Evolutionary conservation across 2,797 vertebrate species (phyloP), one percentile per base, ranked within the genome.

Genomic region (Sebastes elongatus): DNA sequence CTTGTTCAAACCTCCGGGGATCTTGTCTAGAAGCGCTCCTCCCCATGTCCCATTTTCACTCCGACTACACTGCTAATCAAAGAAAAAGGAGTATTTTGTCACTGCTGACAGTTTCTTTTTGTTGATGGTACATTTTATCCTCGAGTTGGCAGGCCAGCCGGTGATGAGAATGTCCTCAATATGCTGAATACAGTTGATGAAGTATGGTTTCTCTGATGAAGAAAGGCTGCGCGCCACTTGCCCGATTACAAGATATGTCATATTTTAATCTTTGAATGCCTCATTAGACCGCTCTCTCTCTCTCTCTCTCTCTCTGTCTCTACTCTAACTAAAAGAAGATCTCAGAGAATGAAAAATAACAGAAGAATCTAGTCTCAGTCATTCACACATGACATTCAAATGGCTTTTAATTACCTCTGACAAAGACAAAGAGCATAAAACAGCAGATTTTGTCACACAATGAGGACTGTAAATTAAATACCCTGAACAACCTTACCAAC

Each of bases 351-450:
- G 32, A 79, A 28, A 60, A 71, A 73, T 49, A 83, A 76, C 28
- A 72, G 30, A 88, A 67, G 20, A 72, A 74, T 61, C 32, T 53
- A 0, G 10, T 38, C 71, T 59, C 42, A 55, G n/a, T 73, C 46
- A 32, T 27, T 67, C 69, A 70, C 52, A 46, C 49, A n/a, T 42
- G 69, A 74, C 63, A 42, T 28, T 71, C 62, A 73, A 75, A 80
- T 38, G 22, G 30, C 66, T 61, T 82, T 75, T 88, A 84, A 91
- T 88, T 89, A 77, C 74, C 63, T 69, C 67, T 70, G 78, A 88
- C 68, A 75, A 84, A 91, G 80, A 84, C 63, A 75, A 68, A 84
- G 75, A 80, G 49, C 35, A 46, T 55, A 71, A 72, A 11, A 35
- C n/a, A 49, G 42, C 46, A 32, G 38, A 61, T 82, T 61, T 65